Base-by-base conservation (phyloP, 2,113 vertebrate genomes). In the Protomyctophum bolini region DNA sequence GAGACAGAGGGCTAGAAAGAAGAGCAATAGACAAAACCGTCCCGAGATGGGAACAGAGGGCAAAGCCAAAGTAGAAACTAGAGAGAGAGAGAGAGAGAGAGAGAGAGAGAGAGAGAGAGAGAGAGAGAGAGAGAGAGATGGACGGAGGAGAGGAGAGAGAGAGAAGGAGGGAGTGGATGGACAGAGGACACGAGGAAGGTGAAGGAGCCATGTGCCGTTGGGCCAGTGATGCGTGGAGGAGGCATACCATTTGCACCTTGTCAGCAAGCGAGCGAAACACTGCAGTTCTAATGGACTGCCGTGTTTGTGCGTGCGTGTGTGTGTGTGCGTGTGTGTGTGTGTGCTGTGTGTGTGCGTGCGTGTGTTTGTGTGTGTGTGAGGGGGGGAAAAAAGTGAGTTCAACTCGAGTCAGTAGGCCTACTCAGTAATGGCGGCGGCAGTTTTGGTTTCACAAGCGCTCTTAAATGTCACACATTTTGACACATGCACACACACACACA, bases 171-270 rank as follows among this genome's bases (percentile, higher is more conserved):
- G 33, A 33, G 33, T 33, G 33, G 33, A 47, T 50, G 77, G 66
- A 80, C 80, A 82, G 69, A 81, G 70, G 80, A 60, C 55, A 64
- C 59, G 68, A 59, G 14, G 66, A 8, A 83, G 86, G 83, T 81
- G 84, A 87, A 76, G 72, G 79, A 87, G 82, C 83, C 68, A n/a
- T n/a, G n/a, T n/a, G n/a, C 66, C 11, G 46, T 77, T 79, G 81
- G 77, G 82, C 84, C 87, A 83, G 67, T 83, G 83, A 88, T 82
- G 89, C 83, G 80, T 52, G 74, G 81, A 47, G 11, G 33, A 86
- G 82, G 76, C 83, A 79, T 82, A 83, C 87, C 88, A 89, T 92
- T 92, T 91, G 82, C 89, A 92, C 91, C 89, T 91, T 81, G 55
- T 81, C 71, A 73, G 80, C 72, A 74, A 63, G 76, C 58, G 80